Base-by-base conservation (phyloP, 2,797 vertebrate species). In the Thalassophryne amazonica region DNA sequence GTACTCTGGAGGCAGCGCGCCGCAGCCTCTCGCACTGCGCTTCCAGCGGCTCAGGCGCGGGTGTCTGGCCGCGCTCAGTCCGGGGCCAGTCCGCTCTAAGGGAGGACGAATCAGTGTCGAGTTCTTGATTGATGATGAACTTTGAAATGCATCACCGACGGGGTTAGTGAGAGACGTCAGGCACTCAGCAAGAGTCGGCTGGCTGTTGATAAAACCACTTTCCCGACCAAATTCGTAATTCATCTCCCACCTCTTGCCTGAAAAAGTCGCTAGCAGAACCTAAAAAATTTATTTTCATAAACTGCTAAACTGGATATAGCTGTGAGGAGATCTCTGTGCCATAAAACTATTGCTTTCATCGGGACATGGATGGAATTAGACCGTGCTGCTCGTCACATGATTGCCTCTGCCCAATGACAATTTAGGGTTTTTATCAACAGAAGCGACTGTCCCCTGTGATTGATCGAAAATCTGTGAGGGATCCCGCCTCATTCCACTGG, bases 41-140 rank as follows among this genome's bases (percentile, higher is more conserved):
- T 93, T 93, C 58, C 94, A 90, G 84, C 93, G 94, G 92, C 91
- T 90, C 88, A 94, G 93, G 90, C 93, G 93, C 89, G 94, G 92
- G 91, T 94, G 93, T 90, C 90, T 89, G 91, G 91, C 89, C 84
- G 93, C 91, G 89, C 91, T 92, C 85, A 97, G 92, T 90, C 93
- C 94, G 80, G 93, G 92, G 89, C 97, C 92, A 91, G 91, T 95
- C 87, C 95, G 94, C 92, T 97, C 94, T 87, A 95, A 95, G 90
- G 94, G 94, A 96, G 95, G 95, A 94, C 93, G 95, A 94, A 96
- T 94, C 91, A 93, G 92, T 94, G 95, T 94, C 92, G 94, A 91
- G 88, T 91, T 94, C 94, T 95, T 98, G 95, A 98, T 97, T 97
- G 96, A 98, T 97, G 96, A 98, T 96, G 96, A 95, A 95, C 93